Evolutionary conservation across 2,113 vertebrate species (phyloP).

Genomic region (Larimichthys crocea): DNA sequence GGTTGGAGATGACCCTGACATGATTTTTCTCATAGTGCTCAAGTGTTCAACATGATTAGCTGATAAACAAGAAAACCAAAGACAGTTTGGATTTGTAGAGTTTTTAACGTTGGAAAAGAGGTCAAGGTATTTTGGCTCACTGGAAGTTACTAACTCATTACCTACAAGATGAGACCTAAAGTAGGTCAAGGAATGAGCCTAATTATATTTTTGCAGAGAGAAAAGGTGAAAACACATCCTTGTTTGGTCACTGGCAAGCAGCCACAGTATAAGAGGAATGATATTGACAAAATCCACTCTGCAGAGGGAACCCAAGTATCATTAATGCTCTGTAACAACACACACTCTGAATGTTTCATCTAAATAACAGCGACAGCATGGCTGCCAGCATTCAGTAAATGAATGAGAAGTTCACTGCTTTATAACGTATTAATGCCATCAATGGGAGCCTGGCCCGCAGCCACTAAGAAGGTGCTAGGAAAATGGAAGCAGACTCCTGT

Average conservation of each 20-base stretch:
- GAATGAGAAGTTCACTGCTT: conserved; percentile 12
- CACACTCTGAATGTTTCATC: background rate
- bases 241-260: conserved; percentile 20
- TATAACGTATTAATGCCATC: conserved; percentile 18
- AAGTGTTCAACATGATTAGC: background rate
- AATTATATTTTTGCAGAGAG: background rate
- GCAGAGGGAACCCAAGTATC: conserved; percentile 2
- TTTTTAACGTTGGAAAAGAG: background rate
- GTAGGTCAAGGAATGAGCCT: background rate
- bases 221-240: conserved; percentile 17
- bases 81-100: background rate
- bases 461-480: conserved; percentile 27
- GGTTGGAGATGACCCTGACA: background rate
- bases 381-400: conserved; percentile 6
- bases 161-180: background rate
- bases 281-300: background rate
- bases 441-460: conserved; percentile 19
- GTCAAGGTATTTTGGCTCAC: background rate
- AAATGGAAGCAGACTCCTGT: conserved; percentile 33
- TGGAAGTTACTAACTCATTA: background rate
- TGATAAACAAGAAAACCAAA: background rate
- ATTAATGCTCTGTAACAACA: conserved; percentile 8
- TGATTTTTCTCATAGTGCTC: background rate
- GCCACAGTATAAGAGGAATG: conserved; percentile 4
- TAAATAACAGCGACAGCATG: background rate